Evolutionary conservation across 2,888 invertebrate species (phyloP).

Genomic region (Bellardia pandia): DNA sequence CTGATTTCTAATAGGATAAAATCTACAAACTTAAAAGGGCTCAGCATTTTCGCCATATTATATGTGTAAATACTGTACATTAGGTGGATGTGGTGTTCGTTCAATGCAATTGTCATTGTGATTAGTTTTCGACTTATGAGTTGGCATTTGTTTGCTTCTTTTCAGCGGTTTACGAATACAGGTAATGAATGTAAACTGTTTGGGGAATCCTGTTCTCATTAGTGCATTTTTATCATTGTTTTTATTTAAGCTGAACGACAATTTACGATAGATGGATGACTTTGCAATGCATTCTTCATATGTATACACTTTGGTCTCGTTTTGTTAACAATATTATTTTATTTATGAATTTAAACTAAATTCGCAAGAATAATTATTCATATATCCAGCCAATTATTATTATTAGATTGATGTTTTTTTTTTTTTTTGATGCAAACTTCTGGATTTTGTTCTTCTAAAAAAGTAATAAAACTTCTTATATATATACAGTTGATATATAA

Average conservation of each 20-base stretch:
- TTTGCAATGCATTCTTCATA: neutral
- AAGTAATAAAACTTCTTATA: too few species aligned
- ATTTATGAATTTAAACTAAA: neutral
- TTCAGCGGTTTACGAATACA: neutral
- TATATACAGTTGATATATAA: too few species aligned
- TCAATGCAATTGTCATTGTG: neutral
- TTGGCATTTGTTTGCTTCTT: slow-evolving; percentile 34
- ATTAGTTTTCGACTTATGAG: slow-evolving; percentile 18
- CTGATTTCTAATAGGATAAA: neutral
- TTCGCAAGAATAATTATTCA: too few species aligned
- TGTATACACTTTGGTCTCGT: slow-evolving; percentile 26
- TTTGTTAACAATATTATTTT: slow-evolving; percentile 4
- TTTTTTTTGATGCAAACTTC: too few species aligned
- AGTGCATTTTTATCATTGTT: slow-evolving; percentile 51
- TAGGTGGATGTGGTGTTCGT: neutral
- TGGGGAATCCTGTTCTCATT: slow-evolving; percentile 69
- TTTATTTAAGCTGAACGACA: slow-evolving; percentile 37
- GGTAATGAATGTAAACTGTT: slow-evolving; percentile 26
- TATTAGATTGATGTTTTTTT: too few species aligned
- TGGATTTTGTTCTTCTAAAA: too few species aligned
- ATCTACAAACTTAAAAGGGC: too few species aligned
- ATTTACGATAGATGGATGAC: slow-evolving; percentile 17
- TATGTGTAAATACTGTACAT: neutral
- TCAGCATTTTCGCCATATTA: neutral
- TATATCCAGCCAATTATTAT: too few species aligned